These are phyloP conservation scores for Antigone vipio DNA, from an alignment of 2,113 vertebrate genomes.

Conservation along the genomic window DNA sequence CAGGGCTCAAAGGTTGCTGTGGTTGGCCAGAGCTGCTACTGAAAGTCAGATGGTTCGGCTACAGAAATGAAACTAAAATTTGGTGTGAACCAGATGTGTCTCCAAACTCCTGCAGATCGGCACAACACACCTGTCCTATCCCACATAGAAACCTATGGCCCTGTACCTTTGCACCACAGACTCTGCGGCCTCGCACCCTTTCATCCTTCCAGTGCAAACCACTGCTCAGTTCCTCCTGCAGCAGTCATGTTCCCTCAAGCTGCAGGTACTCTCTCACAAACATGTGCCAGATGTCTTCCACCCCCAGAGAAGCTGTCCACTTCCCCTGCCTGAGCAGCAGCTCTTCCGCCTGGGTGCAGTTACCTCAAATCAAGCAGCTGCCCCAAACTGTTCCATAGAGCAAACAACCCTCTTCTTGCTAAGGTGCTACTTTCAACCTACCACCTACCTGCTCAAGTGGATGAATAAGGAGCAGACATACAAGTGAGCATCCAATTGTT, in stretches of 20 bases:
- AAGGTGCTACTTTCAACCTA: background rate
- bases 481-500: background rate
- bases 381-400: background rate
- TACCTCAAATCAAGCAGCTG: background rate
- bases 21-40: background rate
- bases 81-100: background rate
- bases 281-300: background rate
- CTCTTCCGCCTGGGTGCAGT: background rate
- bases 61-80: background rate
- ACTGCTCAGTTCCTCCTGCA: background rate
- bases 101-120: background rate
- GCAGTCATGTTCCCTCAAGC: background rate
- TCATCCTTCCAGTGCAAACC: background rate
- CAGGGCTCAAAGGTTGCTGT: background rate
- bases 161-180: background rate
- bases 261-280: background rate
- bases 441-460: background rate
- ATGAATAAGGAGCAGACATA: background rate
- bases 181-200: accelerated
- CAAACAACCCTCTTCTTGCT: background rate
- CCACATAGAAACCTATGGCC: background rate
- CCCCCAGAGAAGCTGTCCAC: background rate
- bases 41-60: background rate
- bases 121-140: background rate
- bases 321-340: background rate